Conservation (phyloP, 2,888 invertebrate genomes). For the Loripinus fragilis region DNA sequence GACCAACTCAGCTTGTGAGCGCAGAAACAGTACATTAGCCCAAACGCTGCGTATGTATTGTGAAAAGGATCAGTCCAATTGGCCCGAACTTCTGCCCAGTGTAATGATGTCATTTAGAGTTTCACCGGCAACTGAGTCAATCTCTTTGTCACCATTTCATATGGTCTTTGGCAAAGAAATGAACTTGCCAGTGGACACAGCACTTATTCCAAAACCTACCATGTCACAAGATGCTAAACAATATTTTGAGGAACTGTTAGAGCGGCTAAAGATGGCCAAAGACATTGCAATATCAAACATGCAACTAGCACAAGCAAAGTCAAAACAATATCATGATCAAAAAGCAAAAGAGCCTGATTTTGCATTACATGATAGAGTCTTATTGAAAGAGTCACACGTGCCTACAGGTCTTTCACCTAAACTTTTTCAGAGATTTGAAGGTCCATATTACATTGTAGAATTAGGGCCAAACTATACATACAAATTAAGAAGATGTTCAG, state of each 20-base stretch:
- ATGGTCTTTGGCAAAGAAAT: constrained; percentile 41
- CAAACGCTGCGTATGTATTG: not conserved
- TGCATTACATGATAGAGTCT: constrained; percentile 28
- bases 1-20: not conserved
- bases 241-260: constrained; percentile 14
- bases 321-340: constrained; percentile 40
- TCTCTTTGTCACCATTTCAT: constrained; percentile 29
- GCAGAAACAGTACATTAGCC: not conserved
- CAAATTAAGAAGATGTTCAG: constrained; percentile 29
- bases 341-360: constrained; percentile 35
- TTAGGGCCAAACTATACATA: constrained; percentile 41
- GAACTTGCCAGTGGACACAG: constrained; percentile 33
- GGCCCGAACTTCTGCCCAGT: not conserved
- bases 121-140: constrained; percentile 32
- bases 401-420: constrained; percentile 26
- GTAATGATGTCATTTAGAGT: constrained; percentile 50
- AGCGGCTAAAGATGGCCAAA: constrained; percentile 18
- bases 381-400: constrained; percentile 15
- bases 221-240: constrained; percentile 5
- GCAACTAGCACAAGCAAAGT: constrained; percentile 20
- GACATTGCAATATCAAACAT: constrained; percentile 20
- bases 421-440: constrained; percentile 29
- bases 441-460: constrained; percentile 40
- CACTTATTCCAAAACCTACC: not conserved
- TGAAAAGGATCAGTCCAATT: not conserved